phyloP scores from a whole-genome alignment of 2,797 vertebrate genomes.

The Tokudaia tokunoshimensis region DNA sequence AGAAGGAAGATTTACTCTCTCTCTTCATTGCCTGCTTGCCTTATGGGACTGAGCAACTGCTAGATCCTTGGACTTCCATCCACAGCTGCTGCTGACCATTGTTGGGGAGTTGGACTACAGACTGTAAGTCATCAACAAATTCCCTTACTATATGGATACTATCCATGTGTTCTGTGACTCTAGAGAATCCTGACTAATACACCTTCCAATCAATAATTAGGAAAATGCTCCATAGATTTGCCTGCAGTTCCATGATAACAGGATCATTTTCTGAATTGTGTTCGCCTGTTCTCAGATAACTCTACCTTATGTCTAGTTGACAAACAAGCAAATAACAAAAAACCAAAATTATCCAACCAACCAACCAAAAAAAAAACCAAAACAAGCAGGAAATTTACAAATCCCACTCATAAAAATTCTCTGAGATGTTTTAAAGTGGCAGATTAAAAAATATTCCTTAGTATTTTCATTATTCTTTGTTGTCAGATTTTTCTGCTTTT shows the following conservation, averaged over 20 bases:
- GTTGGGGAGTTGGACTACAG: no score
- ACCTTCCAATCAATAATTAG: no score
- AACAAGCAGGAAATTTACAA: not conserved
- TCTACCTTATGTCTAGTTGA: not conserved
- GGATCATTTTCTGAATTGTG: not conserved
- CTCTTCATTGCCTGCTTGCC: no score
- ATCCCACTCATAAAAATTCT: not conserved
- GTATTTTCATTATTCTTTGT: not conserved
- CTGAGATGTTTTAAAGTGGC: not conserved
- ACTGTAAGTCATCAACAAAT: no score
- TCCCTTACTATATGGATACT: no score
- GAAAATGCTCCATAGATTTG: not conserved
- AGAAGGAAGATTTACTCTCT: no score
- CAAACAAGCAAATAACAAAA: not conserved
- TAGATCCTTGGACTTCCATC: no score
- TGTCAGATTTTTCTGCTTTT: not conserved
- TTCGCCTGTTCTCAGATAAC: not conserved
- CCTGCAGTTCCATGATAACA: not conserved
- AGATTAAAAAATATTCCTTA: not conserved
- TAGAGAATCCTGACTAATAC: no score
- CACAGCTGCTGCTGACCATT: no score
- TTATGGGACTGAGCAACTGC: no score
- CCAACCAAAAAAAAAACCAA: not conserved
- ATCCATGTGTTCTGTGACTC: no score
- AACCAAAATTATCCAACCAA: not conserved